Percentiles rank a stretch among this genome's conserved stretches.
Conservation (phyloP, 2,113 vertebrate species). For the Haemorhous mexicanus region DNA sequence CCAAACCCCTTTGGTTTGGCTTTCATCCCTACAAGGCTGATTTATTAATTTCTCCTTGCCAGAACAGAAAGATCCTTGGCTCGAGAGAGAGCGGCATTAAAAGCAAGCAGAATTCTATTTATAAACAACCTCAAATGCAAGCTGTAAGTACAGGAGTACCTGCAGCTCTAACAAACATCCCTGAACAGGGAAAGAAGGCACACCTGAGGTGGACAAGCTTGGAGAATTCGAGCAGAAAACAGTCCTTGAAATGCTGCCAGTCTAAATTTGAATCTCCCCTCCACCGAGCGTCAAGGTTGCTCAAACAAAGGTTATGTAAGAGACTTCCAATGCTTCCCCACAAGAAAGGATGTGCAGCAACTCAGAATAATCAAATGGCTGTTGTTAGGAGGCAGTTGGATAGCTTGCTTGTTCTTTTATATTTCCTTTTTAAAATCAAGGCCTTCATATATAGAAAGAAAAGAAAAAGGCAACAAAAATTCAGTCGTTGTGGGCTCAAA, state of each 20-base stretch:
- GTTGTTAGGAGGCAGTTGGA: background rate
- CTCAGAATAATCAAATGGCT: background rate
- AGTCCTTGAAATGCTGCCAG: conserved; percentile 56
- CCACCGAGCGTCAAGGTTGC: conserved; percentile 23
- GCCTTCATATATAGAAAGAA: background rate
- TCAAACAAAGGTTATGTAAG: conserved; percentile 18
- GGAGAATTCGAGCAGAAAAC: conserved; percentile 39
- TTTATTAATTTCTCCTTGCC: conserved; percentile 19
- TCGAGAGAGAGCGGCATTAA: background rate
- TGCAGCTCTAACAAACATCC: conserved; percentile 25
- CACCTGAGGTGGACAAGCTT: conserved; percentile 25
- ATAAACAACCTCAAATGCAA: conserved; percentile 29
- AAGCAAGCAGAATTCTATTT: conserved; percentile 15
- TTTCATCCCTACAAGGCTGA: background rate
- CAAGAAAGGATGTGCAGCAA: background rate
- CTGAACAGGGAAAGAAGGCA: conserved; percentile 2
- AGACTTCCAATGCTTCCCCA: background rate
- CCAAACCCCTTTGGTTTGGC: background rate
- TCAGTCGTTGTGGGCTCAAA: background rate
- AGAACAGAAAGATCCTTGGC: background rate
- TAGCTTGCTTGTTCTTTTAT: background rate
- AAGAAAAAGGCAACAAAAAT: background rate
- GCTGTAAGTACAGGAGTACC: background rate
- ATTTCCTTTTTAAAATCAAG: background rate
- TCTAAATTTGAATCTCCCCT: conserved; percentile 53